phyloP scores from a whole-genome alignment of 2,888 invertebrate species.

The Saturnia pavonia region DNA sequence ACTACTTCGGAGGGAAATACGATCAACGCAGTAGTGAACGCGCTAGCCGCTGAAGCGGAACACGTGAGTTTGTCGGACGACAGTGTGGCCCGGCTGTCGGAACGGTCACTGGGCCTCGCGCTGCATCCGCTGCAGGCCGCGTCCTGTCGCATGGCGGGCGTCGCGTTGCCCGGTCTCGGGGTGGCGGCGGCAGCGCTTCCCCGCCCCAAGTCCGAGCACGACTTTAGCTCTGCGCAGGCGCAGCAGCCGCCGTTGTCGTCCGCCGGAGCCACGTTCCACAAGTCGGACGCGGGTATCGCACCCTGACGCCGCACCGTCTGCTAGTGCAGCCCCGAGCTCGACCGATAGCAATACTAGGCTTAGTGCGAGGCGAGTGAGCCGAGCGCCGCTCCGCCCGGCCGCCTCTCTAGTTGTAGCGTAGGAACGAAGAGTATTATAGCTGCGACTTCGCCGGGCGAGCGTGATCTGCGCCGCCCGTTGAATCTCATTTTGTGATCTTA shows the following conservation, averaged over 20 bases:
- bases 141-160: conserved; percentile 85
- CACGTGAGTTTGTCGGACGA: conserved; percentile 90
- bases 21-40: conserved; percentile 96
- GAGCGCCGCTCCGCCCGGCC: conserved; percentile 42
- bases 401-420: conserved; percentile 79
- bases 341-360: conserved; percentile 79
- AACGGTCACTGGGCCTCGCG: conserved; percentile 86
- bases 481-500: conserved; percentile 83
- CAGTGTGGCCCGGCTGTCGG: conserved; percentile 82
- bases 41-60: conserved; percentile 94
- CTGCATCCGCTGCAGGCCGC: conserved; percentile 85
- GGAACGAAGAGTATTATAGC: conserved; percentile 75
- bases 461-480: conserved; percentile 71
- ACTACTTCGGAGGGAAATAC: conserved; percentile 85
- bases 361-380: conserved; percentile 70
- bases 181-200: conserved; percentile 83
- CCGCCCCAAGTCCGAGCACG: conserved; percentile 91
- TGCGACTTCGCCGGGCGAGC: conserved; percentile 77
- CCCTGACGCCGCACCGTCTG: conserved; percentile 88
- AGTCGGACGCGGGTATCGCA: conserved; percentile 90
- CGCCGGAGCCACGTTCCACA: conserved; percentile 85
- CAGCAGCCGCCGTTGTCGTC: conserved; percentile 77
- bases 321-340: conserved; percentile 69
- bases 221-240: conserved; percentile 86
- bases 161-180: conserved; percentile 85